Conservation (phyloP, 2,888 invertebrate genomes). For the Polyploca ridens region DNA sequence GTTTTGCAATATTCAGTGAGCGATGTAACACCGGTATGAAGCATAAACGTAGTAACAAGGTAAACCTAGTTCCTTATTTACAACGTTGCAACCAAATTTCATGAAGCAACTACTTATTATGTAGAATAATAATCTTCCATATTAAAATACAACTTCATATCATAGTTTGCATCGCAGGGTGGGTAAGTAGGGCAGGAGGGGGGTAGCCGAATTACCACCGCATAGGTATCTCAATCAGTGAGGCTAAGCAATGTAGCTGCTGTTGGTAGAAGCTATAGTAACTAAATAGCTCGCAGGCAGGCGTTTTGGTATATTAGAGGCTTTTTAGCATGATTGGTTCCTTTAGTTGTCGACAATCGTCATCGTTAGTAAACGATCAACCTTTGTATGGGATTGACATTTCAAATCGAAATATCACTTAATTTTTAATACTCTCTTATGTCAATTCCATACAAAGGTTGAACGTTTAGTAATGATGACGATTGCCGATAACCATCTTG, state of each 20-base stretch:
- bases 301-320: too few relatives aligned
- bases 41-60: not conserved
- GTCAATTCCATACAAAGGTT: too few relatives aligned
- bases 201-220: not conserved
- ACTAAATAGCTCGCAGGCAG: not conserved
- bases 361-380: too few relatives aligned
- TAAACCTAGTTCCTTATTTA: not conserved
- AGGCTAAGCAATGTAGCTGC: not conserved
- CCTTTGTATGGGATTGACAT: too few relatives aligned
- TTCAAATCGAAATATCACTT: too few relatives aligned
- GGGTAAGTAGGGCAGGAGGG: conserved; percentile 42
- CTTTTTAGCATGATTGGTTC: too few relatives aligned
- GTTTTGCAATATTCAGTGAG: not conserved
- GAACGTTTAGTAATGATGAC: too few relatives aligned
- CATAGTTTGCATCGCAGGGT: conserved; percentile 41
- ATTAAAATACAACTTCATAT: conserved; percentile 41
- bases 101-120: not conserved
- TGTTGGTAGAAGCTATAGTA: not conserved
- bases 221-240: not conserved
- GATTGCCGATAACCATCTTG: too few relatives aligned
- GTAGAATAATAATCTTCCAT: not conserved
- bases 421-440: too few relatives aligned
- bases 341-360: too few relatives aligned
- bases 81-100: not conserved
- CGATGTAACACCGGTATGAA: not conserved